Evolutionary conservation across 2,797 vertebrate species (phyloP).

Genomic region (Apogon talboti): DNA sequence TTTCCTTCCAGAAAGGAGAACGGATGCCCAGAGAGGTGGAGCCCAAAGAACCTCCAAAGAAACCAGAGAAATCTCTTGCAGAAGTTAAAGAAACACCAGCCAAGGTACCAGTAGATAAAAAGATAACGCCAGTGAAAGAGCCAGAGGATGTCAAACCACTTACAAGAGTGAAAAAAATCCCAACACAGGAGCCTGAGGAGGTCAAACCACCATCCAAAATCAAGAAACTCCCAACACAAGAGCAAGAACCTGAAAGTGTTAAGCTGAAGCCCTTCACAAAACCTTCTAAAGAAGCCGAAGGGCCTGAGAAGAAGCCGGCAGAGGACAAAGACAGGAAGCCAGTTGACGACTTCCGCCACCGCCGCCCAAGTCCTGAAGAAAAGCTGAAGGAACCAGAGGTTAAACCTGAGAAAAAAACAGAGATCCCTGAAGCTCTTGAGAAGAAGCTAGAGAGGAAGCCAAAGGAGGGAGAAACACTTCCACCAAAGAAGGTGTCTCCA

Average conservation of each 20-base stretch:
- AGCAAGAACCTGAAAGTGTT: conserved; percentile 74
- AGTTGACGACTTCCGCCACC: conserved; percentile 46
- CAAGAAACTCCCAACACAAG: conserved; percentile 70
- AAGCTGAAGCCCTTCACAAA: conserved; percentile 80
- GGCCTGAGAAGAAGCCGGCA: conserved; percentile 70
- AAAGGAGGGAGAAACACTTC: conserved; percentile 50
- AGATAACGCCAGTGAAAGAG: conserved; percentile 68
- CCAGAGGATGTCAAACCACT: conserved; percentile 64
- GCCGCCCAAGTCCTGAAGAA: conserved; percentile 58
- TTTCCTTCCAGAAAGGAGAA: conserved; percentile 73
- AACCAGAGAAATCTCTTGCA: conserved; percentile 55
- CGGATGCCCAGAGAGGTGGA: conserved; percentile 67
- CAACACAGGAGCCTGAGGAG: conserved; percentile 50
- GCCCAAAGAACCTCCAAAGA: conserved; percentile 69
- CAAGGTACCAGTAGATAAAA: conserved; percentile 59
- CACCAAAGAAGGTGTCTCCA: conserved; percentile 53
- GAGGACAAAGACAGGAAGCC: conserved; percentile 72
- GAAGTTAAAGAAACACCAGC: conserved; percentile 66
- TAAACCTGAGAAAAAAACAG: conserved; percentile 54
- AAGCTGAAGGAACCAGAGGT: conserved; percentile 60
- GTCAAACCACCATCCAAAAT: conserved; percentile 67
- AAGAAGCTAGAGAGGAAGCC: conserved; percentile 70
- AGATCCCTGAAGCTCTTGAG: conserved; percentile 51
- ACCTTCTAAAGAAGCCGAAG: conserved; percentile 68
- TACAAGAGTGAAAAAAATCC: conserved; percentile 75